A percentile compares a stretch with the other conserved stretches of the same genome.
phyloP scores from a whole-genome alignment of 2,797 vertebrate species.

The Pristis pectinata region DNA sequence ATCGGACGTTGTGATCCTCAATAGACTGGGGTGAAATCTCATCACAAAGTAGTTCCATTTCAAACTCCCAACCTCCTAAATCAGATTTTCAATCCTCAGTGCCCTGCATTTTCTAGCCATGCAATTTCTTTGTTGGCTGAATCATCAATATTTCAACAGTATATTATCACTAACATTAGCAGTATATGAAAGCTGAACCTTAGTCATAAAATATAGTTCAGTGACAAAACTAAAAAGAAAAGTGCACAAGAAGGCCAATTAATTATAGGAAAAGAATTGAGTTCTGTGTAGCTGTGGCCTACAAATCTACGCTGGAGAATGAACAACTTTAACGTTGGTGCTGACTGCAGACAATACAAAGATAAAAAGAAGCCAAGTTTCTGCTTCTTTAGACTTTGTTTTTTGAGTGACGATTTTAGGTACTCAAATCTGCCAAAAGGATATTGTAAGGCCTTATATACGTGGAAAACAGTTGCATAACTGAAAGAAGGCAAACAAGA shows the following conservation, averaged over 20 bases:
- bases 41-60: neutral
- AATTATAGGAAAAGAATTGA: neutral
- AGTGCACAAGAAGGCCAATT: neutral
- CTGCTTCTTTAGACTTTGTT: neutral
- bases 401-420: neutral
- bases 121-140: neutral
- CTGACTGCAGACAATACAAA: neutral
- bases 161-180: neutral
- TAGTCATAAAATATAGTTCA: neutral
- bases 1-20: neutral
- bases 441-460: neutral
- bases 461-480: neutral
- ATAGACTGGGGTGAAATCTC: neutral
- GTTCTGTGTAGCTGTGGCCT: neutral
- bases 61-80: neutral
- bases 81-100: neutral
- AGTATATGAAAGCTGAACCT: neutral
- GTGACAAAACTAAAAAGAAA: neutral
- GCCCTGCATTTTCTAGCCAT: neutral
- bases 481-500: neutral
- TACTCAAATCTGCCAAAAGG: neutral
- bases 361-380: neutral
- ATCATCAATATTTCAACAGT: neutral
- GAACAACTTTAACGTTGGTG: neutral
- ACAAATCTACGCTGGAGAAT: neutral